phyloP scores from a whole-genome alignment of 2,113 vertebrate genomes.

The Oryzias curvinotus region DNA sequence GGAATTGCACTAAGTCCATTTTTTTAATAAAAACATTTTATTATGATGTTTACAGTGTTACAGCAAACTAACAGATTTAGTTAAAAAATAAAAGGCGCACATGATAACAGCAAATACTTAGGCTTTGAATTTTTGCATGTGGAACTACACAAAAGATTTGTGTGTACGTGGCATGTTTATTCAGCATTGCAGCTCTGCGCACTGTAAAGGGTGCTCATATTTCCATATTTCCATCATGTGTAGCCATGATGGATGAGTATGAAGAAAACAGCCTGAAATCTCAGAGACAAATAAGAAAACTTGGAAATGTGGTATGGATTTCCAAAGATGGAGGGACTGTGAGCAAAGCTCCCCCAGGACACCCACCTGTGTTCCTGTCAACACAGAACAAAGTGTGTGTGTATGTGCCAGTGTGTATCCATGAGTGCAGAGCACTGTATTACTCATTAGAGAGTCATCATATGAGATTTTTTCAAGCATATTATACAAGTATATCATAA shows the following conservation, averaged over 20 bases:
- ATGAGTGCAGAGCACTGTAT: conserved; percentile 5
- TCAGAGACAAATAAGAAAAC: conserved; percentile 5
- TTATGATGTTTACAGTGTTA: background rate
- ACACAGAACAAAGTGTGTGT: conserved; percentile 2
- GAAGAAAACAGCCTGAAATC: conserved; percentile 2
- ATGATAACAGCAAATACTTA: background rate
- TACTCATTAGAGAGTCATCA: conserved; percentile 7
- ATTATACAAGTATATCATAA: background rate
- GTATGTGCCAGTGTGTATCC: background rate
- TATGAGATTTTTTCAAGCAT: conserved; percentile 13
- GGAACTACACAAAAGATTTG: background rate
- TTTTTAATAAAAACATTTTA: too few species aligned
- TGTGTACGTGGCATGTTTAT: background rate
- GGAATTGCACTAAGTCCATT: too few species aligned
- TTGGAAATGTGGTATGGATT: conserved; percentile 34
- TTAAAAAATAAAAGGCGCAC: background rate
- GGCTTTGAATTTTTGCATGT: background rate
- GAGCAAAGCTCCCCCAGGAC: conserved; percentile 15
- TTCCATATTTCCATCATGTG: background rate
- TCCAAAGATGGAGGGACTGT: conserved; percentile 22
- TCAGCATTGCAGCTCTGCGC: background rate
- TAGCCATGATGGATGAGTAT: background rate
- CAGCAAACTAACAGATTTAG: background rate
- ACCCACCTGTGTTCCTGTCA: conserved; percentile 2
- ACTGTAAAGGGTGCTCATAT: background rate